A percentile compares a stretch with the other conserved stretches of the same genome.
Conservation (phyloP, 2,797 vertebrate species). For the Chaetophractus vellerosus region DNA sequence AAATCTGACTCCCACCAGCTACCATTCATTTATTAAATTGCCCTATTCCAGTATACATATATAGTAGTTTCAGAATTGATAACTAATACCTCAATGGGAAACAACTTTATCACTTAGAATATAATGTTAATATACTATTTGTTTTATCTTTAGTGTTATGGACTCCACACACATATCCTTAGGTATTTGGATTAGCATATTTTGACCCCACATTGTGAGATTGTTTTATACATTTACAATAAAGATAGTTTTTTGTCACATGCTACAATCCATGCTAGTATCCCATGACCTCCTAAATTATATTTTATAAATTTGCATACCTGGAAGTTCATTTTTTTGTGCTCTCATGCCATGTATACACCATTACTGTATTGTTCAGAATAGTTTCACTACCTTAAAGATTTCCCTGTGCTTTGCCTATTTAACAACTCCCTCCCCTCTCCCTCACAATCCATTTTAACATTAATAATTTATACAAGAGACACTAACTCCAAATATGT, state of each 20-base stretch:
- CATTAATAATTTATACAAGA: neutral
- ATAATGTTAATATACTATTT: neutral
- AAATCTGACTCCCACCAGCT: neutral
- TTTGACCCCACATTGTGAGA: neutral
- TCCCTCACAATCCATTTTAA: neutral
- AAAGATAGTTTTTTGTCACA: neutral
- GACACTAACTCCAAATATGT: neutral
- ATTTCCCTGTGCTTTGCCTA: neutral
- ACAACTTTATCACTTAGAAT: neutral
- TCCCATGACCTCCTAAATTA: neutral
- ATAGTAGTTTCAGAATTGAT: neutral
- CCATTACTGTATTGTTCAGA: no score
- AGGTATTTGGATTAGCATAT: neutral
- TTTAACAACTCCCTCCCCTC: neutral
- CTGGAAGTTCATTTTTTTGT: neutral
- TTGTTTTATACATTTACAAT: neutral
- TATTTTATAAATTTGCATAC: neutral
- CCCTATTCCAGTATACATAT: neutral
- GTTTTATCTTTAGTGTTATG: no score
- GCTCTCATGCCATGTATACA: no score
- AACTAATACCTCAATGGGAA: neutral
- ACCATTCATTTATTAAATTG: neutral
- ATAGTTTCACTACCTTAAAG: no score
- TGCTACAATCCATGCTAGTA: neutral
- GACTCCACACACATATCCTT: no score